A percentile compares a stretch with the other conserved stretches of the same genome.
Evolutionary conservation across 2,797 vertebrate species (phyloP).

Genomic region (Smutsia gigantea): DNA sequence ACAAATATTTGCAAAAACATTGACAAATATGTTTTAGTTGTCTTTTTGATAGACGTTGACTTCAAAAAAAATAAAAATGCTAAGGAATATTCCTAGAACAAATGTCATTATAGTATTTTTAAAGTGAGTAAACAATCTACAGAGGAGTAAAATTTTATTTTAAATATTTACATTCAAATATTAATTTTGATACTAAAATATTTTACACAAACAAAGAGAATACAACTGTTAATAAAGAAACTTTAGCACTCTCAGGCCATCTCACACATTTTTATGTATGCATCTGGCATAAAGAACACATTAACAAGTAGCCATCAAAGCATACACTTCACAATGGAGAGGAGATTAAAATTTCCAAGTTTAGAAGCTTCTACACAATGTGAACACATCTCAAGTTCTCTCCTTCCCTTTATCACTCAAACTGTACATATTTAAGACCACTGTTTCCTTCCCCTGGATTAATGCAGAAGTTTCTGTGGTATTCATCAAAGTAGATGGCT

Average conservation of each 20-base stretch:
- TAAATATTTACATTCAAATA: neutral
- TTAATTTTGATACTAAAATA: conserved; percentile 22
- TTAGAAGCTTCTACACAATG: neutral
- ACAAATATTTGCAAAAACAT: conserved; percentile 23
- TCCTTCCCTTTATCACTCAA: neutral
- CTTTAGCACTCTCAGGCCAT: neutral
- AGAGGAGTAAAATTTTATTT: neutral
- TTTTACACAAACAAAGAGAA: neutral
- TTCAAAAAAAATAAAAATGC: neutral
- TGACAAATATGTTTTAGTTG: neutral
- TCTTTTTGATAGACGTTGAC: neutral
- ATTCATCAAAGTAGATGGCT: neutral
- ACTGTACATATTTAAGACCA: neutral
- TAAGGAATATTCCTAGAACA: neutral
- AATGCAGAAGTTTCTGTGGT: neutral
- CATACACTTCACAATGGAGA: neutral
- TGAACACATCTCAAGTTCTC: neutral
- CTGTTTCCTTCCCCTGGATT: neutral
- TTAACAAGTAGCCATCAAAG: neutral
- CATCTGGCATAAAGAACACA: neutral
- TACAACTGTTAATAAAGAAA: neutral
- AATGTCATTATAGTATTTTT: neutral
- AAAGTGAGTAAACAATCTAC: neutral
- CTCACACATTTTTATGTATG: neutral
- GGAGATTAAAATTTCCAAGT: neutral